Conservation (phyloP, 2,888 invertebrate genomes). For the Dasypolia templi region DNA sequence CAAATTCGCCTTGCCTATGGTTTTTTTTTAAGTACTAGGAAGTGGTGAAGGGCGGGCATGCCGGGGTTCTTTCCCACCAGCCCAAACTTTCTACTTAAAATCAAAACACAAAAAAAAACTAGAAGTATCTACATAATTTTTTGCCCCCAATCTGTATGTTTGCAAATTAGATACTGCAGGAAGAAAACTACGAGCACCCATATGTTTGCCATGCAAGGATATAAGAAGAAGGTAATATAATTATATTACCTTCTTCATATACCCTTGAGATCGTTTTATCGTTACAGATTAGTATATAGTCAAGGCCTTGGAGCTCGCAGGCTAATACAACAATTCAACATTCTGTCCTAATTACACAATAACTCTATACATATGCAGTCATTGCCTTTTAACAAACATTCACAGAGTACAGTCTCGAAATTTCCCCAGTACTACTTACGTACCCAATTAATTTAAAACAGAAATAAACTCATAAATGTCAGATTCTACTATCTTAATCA, state of each 20-base stretch:
- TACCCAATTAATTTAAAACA: constrained; percentile 14
- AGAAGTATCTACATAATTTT: too few relatives aligned
- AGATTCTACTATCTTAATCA: constrained; percentile 14
- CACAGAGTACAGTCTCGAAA: background rate
- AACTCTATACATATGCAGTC: background rate
- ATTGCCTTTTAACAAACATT: background rate
- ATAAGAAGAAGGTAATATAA: too few relatives aligned
- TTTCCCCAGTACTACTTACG: background rate
- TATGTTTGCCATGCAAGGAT: background rate
- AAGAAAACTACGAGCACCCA: too few relatives aligned
- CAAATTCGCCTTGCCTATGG: too few relatives aligned
- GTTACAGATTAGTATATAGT: background rate
- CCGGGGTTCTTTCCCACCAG: too few relatives aligned
- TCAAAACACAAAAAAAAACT: too few relatives aligned
- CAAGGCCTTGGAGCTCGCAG: background rate
- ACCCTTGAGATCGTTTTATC: background rate
- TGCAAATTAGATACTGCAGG: too few relatives aligned
- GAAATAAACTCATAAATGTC: constrained; percentile 26
- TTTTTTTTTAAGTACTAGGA: too few relatives aligned
- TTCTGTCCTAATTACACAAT: background rate
- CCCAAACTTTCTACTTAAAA: too few relatives aligned
- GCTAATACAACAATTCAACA: background rate
- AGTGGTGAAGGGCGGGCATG: too few relatives aligned
- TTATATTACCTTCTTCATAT: constrained; percentile 1
- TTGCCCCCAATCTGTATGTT: too few relatives aligned